phyloP scores from a whole-genome alignment of 2,888 invertebrate genomes.

The Scotopteryx bipunctaria region DNA sequence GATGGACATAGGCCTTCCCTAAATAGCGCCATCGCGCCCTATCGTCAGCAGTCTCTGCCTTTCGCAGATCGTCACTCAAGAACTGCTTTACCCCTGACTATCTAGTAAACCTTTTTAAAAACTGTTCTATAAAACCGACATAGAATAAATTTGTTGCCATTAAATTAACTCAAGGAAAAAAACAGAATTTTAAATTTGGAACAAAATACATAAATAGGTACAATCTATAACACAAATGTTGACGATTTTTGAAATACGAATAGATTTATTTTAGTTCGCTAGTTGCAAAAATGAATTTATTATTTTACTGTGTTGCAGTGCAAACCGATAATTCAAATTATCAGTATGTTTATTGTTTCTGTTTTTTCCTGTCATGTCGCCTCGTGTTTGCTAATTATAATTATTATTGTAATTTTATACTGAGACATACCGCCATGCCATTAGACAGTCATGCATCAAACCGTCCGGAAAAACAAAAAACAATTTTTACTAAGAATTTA shows the following conservation, averaged over 20 bases:
- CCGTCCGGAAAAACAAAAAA: slow-evolving; percentile 33
- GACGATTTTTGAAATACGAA: background rate
- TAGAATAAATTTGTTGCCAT: too few species aligned
- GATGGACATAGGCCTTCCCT: too few species aligned
- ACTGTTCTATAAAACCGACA: background rate
- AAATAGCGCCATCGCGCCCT: too few species aligned
- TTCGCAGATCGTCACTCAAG: too few species aligned
- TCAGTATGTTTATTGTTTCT: background rate
- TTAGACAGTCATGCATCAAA: slow-evolving; percentile 25
- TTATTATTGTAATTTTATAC: slow-evolving; percentile 16
- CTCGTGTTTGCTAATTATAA: slow-evolving; percentile 3
- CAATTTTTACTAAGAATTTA: slow-evolving; percentile 34
- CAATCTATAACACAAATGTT: background rate
- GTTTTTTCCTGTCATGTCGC: slow-evolving; percentile 1
- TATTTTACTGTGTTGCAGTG: background rate
- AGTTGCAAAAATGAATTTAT: slow-evolving; percentile 7
- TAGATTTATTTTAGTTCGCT: slow-evolving; percentile 8
- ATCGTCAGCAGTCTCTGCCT: too few species aligned
- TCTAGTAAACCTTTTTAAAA: background rate
- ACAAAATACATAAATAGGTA: too few species aligned
- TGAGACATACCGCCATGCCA: slow-evolving; percentile 16
- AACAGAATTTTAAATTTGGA: too few species aligned
- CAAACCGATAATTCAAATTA: background rate
- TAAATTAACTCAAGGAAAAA: too few species aligned
- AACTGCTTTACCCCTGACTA: too few species aligned